phyloP scores from a whole-genome alignment of 35 echinoderm and acorn worm genomes.

The Patiria miniata region DNA sequence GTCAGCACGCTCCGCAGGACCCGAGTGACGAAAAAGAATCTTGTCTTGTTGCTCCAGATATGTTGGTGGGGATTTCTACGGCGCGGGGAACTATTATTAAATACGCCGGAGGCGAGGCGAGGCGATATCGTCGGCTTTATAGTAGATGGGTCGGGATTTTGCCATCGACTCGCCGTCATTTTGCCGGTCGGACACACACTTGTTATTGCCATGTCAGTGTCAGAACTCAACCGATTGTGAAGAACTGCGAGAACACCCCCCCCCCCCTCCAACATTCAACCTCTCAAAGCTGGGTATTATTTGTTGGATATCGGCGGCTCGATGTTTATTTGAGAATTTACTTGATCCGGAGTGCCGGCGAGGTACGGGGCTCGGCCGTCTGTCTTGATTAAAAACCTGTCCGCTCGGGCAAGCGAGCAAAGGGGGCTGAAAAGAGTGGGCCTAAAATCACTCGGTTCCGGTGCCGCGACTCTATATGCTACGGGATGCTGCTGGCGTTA shows the following conservation, averaged over 20 bases:
- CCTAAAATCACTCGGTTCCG: too few species aligned
- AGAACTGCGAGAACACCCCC: too few species aligned
- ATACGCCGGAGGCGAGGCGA: not conserved
- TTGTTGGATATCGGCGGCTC: not conserved
- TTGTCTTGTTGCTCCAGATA: not conserved
- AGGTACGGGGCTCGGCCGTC: not conserved
- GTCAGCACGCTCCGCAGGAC: too few species aligned
- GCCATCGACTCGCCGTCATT: not conserved
- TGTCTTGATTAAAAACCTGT: conserved; percentile 11
- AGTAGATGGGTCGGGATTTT: not conserved
- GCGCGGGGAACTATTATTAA: conserved; percentile 8
- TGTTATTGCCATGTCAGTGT: conserved; percentile 25
- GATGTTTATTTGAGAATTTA: conserved; percentile 11
- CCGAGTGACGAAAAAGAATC: not conserved
- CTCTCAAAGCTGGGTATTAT: not conserved
- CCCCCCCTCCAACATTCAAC: too few species aligned
- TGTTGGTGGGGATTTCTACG: not conserved
- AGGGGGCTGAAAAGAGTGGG: too few species aligned
- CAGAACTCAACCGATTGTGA: not conserved
- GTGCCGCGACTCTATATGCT: too few species aligned
- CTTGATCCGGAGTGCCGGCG: not conserved
- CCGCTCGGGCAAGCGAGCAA: too few species aligned
- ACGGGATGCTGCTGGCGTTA: too few species aligned
- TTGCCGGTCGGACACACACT: conserved; percentile 13
- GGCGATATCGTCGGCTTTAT: not conserved